Percentiles rank a stretch among this genome's conserved stretches.
Evolutionary conservation across 2,797 vertebrate genomes (phyloP).

Genomic region (Sus cebifrons): DNA sequence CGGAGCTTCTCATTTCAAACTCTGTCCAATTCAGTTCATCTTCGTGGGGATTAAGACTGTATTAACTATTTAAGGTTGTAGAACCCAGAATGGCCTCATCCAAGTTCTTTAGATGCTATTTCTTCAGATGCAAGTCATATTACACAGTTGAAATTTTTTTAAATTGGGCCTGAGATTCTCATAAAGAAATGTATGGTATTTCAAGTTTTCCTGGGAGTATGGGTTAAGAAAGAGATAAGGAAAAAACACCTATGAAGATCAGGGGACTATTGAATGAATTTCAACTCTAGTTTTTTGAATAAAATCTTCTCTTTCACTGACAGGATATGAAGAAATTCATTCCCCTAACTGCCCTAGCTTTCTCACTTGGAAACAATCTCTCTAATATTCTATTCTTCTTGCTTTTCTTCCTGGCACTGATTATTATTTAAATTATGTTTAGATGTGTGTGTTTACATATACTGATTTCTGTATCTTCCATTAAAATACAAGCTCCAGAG

Average conservation of each 20-base stretch:
- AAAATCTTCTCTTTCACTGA: background rate
- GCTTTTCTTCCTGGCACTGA: background rate
- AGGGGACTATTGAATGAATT: background rate
- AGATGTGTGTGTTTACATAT: background rate
- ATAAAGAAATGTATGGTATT: background rate
- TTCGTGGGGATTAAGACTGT: slow-evolving; percentile 9
- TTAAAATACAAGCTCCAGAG: background rate
- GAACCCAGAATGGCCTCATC: background rate
- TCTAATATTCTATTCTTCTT: background rate
- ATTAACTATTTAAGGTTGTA: background rate
- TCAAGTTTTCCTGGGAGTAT: background rate
- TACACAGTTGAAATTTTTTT: slow-evolving; percentile 19
- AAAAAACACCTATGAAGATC: background rate
- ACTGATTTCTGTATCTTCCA: background rate
- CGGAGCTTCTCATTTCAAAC: slow-evolving; percentile 18
- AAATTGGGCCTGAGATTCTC: background rate
- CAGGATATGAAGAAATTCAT: background rate
- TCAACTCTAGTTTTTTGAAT: background rate
- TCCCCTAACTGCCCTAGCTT: background rate
- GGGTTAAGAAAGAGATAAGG: background rate
- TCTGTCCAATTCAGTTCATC: slow-evolving; percentile 21
- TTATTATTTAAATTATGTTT: background rate
- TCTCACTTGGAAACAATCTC: background rate
- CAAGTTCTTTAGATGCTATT: slow-evolving; percentile 20
- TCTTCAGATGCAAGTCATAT: slow-evolving; percentile 1